Conservation (phyloP, 2,113 vertebrate genomes). For the Lophochroa leadbeateri region DNA sequence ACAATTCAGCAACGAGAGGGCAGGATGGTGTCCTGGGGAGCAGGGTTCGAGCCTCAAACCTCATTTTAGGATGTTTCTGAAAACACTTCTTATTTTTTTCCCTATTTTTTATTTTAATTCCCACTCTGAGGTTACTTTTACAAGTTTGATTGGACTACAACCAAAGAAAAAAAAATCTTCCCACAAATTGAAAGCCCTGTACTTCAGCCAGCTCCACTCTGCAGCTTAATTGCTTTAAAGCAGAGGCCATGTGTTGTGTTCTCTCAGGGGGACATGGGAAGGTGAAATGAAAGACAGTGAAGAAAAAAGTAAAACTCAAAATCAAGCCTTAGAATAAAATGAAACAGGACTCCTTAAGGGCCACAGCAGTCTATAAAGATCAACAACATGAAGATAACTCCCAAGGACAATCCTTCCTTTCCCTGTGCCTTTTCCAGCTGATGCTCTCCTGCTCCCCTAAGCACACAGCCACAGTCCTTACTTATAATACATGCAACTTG, state of each 20-base stretch:
- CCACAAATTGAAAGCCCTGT: slow-evolving; percentile 27
- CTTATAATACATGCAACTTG: neutral
- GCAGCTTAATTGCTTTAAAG: slow-evolving; percentile 53
- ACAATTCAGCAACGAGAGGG: neutral
- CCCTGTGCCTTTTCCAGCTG: neutral
- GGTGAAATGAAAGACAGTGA: slow-evolving; percentile 27
- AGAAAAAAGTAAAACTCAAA: neutral
- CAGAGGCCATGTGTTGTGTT: slow-evolving; percentile 50
- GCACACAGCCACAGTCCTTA: neutral
- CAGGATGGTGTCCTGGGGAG: neutral
- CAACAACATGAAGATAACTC: neutral
- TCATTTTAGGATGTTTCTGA: neutral
- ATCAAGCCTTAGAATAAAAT: neutral
- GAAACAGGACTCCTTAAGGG: neutral
- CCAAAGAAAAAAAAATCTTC: neutral
- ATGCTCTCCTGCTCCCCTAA: neutral
- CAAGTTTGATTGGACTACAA: slow-evolving; percentile 40
- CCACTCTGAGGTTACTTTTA: slow-evolving; percentile 39
- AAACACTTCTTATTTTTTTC: neutral
- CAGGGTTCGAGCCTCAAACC: neutral
- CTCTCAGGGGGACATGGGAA: slow-evolving; percentile 4
- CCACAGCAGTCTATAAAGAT: neutral
- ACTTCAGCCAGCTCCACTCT: slow-evolving; percentile 51
- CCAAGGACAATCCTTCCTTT: neutral
- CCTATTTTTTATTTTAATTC: neutral